Conservation (phyloP, 2,888 invertebrate species). For the Eupithecia vulgata region DNA sequence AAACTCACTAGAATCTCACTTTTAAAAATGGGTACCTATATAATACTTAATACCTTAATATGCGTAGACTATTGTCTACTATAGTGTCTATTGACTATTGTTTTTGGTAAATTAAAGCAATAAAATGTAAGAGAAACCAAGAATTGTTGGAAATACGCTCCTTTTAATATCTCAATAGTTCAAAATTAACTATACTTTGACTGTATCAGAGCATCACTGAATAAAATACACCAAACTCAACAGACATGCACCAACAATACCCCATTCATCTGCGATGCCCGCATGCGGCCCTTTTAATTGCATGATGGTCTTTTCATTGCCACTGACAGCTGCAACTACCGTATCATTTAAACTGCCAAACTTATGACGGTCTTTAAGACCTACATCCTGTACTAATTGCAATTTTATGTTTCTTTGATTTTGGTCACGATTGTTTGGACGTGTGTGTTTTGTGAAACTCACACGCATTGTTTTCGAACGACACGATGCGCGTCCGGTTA, state of each 20-base stretch:
- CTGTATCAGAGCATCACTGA: not conserved
- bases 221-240: not conserved
- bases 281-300: conserved; percentile 66
- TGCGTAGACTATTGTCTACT: no score
- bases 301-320: conserved; percentile 59
- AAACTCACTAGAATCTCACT: no score
- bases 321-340: conserved; percentile 46
- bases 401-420: conserved; percentile 21
- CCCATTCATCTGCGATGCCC: conserved; percentile 65
- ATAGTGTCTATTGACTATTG: no score
- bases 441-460: conserved; percentile 3
- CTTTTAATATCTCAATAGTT: not conserved
- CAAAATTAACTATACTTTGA: not conserved
- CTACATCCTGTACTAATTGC: conserved; percentile 19
- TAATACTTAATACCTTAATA: no score
- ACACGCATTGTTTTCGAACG: not conserved
- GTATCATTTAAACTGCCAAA: conserved; percentile 39
- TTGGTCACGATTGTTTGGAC: conserved; percentile 5
- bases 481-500: conserved; percentile 5
- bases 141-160: not conserved
- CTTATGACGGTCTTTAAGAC: conserved; percentile 26
- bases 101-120: not conserved
- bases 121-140: not conserved
- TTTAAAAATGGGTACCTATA: no score
- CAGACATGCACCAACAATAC: conserved; percentile 50